Conservation (phyloP, 2,888 invertebrate genomes). For the Sphecodes monilicornis region DNA sequence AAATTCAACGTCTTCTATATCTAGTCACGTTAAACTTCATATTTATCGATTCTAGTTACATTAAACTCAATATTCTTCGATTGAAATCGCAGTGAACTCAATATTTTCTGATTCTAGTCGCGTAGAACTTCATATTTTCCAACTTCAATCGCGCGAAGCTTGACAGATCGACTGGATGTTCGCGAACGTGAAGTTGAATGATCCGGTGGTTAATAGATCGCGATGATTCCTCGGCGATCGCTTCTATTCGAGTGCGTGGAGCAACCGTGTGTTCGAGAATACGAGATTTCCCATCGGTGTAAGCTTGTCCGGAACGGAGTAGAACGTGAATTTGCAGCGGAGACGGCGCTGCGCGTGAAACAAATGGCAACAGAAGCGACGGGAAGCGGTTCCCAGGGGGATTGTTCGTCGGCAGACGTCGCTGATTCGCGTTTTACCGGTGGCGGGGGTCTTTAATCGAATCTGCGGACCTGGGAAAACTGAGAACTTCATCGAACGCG, state of each 20-base stretch:
- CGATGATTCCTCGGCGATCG: not conserved
- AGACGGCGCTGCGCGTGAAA: not conserved
- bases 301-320: not conserved
- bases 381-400: conserved; percentile 9
- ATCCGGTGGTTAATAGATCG: not conserved
- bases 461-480: conserved; percentile 74
- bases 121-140: not conserved
- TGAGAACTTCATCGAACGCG: conserved; percentile 76
- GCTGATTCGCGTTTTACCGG: conserved; percentile 66
- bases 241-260: not conserved
- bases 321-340: not conserved
- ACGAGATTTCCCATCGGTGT: conserved; percentile 2
- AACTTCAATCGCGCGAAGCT: too few relatives aligned
- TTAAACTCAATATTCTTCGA: rapidly evolving
- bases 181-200: not conserved
- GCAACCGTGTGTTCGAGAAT: not conserved
- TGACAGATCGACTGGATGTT: not conserved
- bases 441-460: conserved; percentile 76
- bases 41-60: not conserved
- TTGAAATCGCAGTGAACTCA: too few relatives aligned
- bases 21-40: not conserved
- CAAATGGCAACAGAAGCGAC: not conserved
- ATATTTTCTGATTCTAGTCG: too few relatives aligned
- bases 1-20: not conserved
- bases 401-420: conserved; percentile 12